A percentile compares a stretch with the other conserved stretches of the same genome.
phyloP scores from a whole-genome alignment of 2,888 invertebrate genomes.

The Athalia rosae region DNA sequence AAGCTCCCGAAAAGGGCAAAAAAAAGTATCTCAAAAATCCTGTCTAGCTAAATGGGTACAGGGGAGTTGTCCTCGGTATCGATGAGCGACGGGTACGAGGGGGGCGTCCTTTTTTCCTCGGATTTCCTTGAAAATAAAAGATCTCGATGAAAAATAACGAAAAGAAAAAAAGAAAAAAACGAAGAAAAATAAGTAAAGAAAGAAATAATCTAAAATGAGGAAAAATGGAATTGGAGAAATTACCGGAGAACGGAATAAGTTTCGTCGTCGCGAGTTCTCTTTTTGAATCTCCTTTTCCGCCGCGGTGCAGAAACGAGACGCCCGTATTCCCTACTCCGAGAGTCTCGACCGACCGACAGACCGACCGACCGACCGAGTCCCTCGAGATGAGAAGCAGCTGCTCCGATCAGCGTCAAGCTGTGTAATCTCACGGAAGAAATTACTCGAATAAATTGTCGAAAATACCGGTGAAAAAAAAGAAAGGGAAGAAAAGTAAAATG shows the following conservation, averaged over 20 bases:
- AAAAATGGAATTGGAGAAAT: not conserved
- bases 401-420: constrained; percentile 43
- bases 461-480: constrained; percentile 25
- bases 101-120: too few relatives aligned
- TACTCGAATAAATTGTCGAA: constrained; percentile 43
- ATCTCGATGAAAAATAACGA: not conserved
- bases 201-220: not conserved
- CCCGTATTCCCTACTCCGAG: not conserved
- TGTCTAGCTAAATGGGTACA: too few relatives aligned
- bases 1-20: too few relatives aligned
- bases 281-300: constrained; percentile 10
- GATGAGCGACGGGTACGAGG: too few relatives aligned
- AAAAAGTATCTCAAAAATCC: too few relatives aligned
- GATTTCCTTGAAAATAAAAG: not conserved
- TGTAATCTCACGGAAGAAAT: constrained; percentile 44
- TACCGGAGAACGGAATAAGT: constrained; percentile 24
- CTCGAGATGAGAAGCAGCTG: constrained; percentile 41
- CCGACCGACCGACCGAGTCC: constrained; percentile 1
- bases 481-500: not conserved
- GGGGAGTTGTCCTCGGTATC: too few relatives aligned
- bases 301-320: not conserved
- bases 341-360: too few relatives aligned
- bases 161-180: not conserved
- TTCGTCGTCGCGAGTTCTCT: not conserved
- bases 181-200: not conserved